phyloP scores from a whole-genome alignment of 2,888 invertebrate genomes.

The Rhagium mordax region DNA sequence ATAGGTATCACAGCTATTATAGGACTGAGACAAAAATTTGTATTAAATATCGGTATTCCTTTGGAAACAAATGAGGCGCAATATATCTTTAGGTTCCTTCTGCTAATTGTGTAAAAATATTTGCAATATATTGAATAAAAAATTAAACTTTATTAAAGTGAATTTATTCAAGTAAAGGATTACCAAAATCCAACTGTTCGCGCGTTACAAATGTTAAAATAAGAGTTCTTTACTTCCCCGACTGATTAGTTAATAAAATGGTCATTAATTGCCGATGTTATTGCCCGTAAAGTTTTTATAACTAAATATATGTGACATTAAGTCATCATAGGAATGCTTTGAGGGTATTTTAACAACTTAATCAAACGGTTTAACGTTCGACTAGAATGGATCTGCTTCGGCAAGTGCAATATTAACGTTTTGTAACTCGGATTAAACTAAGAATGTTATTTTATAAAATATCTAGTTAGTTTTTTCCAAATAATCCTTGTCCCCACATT shows the following conservation, averaged over 20 bases:
- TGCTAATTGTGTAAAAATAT: too few species aligned
- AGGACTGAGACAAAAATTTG: too few species aligned
- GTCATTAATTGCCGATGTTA: neutral
- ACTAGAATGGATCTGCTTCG: neutral
- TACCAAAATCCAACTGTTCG: neutral
- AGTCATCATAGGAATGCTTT: slow-evolving; percentile 6
- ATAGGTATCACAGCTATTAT: too few species aligned
- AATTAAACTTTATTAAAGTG: too few species aligned
- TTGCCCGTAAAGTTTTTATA: slow-evolving; percentile 7
- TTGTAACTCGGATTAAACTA: neutral
- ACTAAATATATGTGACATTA: slow-evolving; percentile 6
- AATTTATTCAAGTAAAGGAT: too few species aligned
- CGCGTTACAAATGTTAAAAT: neutral
- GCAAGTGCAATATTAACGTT: neutral
- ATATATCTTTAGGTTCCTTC: too few species aligned
- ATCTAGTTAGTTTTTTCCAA: too few species aligned
- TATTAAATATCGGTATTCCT: too few species aligned
- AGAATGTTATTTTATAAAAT: neutral
- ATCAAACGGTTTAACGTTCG: neutral
- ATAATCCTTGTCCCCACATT: too few species aligned
- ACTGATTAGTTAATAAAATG: neutral
- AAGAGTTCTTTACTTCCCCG: neutral
- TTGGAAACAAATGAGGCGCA: too few species aligned
- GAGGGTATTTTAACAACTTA: slow-evolving; percentile 17
- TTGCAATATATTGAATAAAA: too few species aligned